A percentile compares a stretch with the other conserved stretches of the same genome.
Evolutionary conservation across 2,797 vertebrate genomes (phyloP).

Genomic region (Pipistrellus pygmaeus): DNA sequence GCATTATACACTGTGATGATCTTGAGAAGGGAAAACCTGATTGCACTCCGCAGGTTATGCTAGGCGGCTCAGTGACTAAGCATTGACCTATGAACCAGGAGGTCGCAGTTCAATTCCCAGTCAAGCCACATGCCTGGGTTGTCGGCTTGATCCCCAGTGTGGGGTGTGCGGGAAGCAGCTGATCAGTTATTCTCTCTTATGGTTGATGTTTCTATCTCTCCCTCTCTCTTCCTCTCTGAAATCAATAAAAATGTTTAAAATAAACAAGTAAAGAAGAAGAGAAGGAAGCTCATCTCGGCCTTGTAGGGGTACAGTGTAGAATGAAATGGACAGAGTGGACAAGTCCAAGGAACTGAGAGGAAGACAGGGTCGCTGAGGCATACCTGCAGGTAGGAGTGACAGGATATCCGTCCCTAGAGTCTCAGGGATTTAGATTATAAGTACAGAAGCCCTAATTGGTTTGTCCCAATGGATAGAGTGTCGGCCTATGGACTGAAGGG

Average conservation of each 20-base stretch:
- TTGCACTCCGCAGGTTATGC: background rate
- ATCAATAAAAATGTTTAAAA: no score
- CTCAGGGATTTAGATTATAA: background rate
- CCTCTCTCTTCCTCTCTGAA: no score
- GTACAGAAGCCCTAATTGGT: background rate
- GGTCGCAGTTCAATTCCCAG: no score
- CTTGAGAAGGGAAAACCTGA: background rate
- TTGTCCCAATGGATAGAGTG: no score
- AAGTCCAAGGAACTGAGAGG: background rate
- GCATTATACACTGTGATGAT: background rate
- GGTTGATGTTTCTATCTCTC: no score
- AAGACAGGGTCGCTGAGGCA: background rate
- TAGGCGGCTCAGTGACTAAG: background rate
- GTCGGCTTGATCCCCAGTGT: no score
- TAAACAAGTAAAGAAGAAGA: background rate
- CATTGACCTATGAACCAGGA: no score
- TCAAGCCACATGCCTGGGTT: no score
- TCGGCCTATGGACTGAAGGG: no score
- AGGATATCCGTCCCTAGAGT: background rate
- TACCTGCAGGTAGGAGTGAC: accelerated
- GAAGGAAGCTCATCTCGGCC: background rate
- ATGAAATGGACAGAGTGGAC: background rate
- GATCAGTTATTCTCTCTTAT: no score
- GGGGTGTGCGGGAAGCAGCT: no score
- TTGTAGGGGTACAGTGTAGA: background rate